Evolutionary conservation across 2,888 invertebrate genomes (phyloP).

Genomic region (Crossocerus cetratus): DNA sequence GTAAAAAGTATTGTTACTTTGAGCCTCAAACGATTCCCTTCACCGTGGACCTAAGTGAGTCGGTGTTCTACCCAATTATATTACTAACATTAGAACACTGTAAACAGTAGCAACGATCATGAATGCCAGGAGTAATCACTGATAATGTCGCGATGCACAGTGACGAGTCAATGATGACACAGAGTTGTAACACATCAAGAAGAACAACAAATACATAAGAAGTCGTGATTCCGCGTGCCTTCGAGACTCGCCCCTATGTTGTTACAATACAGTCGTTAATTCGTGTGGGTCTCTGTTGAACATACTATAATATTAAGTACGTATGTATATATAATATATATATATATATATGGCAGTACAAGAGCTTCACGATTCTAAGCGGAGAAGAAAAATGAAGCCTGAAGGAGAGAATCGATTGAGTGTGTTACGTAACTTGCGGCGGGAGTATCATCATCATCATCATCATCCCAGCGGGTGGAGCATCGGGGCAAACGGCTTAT

Average conservation of each 20-base stretch:
- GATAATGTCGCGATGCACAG: constrained; percentile 18
- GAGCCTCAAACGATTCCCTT: too few relatives aligned
- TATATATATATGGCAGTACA: constrained; percentile 9
- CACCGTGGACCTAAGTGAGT: too few relatives aligned
- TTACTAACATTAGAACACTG: constrained; percentile 1
- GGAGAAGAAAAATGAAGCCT: constrained; percentile 48
- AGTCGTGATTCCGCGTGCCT: constrained; percentile 56
- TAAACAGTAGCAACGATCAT: constrained; percentile 10
- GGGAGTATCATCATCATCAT: constrained; percentile 27
- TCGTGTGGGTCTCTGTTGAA: constrained; percentile 5
- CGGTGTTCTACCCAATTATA: neutral
- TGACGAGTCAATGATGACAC: constrained; percentile 21
- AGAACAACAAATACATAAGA: constrained; percentile 6
- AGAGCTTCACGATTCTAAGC: constrained; percentile 41
- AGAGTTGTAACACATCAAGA: constrained; percentile 16
- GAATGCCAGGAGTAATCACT: neutral
- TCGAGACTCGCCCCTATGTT: constrained; percentile 48
- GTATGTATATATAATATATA: constrained; percentile 7
- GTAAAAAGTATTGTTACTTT: too few relatives aligned
- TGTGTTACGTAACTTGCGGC: constrained; percentile 51
- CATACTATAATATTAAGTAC: neutral
- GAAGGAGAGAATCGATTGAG: constrained; percentile 48
- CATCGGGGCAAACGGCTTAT: constrained; percentile 34
- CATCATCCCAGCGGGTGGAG: constrained; percentile 34
- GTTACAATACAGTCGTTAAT: constrained; percentile 1